Percentiles rank a stretch among this genome's conserved stretches.
Evolutionary conservation across 2,113 vertebrate genomes (phyloP).

Genomic region (Budorcas taxicolor): DNA sequence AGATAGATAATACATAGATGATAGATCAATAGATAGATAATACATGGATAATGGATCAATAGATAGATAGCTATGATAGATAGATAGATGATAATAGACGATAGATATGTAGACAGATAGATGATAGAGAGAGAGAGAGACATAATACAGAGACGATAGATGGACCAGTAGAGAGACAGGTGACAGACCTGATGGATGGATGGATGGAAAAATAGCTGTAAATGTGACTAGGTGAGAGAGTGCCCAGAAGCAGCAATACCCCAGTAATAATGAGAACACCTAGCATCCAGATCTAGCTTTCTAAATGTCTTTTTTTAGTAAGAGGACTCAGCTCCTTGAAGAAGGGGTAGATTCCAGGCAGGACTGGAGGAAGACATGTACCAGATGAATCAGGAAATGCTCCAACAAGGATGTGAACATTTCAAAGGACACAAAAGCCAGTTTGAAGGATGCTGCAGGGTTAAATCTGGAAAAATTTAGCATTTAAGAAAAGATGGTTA

Average conservation of each 20-base stretch:
- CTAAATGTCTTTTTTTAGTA: not conserved
- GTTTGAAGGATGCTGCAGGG: not conserved
- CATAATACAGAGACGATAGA: accelerated
- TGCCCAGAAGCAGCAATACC: not conserved
- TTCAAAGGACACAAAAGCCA: not conserved
- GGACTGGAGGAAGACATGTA: not conserved
- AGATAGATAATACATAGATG: not conserved
- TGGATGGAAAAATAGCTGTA: not conserved
- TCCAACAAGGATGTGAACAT: not conserved
- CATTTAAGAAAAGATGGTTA: not conserved
- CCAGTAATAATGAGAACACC: not conserved
- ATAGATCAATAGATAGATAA: not conserved
- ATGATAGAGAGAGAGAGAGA: not conserved
- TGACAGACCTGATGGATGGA: not conserved
- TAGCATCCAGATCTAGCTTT: not conserved
- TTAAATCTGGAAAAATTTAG: not conserved
- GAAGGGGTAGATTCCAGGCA: not conserved
- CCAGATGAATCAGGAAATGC: not conserved
- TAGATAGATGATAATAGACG: not conserved
- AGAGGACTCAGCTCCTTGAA: not conserved
- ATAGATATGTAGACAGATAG: not conserved
- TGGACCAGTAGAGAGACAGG: not conserved
- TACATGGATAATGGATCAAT: not conserved
- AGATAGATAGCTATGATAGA: not conserved
- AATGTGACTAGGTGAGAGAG: not conserved